Evolutionary conservation across 35 echinoderm and acorn worm species (phyloP).

Genomic region (Patiria miniata): DNA sequence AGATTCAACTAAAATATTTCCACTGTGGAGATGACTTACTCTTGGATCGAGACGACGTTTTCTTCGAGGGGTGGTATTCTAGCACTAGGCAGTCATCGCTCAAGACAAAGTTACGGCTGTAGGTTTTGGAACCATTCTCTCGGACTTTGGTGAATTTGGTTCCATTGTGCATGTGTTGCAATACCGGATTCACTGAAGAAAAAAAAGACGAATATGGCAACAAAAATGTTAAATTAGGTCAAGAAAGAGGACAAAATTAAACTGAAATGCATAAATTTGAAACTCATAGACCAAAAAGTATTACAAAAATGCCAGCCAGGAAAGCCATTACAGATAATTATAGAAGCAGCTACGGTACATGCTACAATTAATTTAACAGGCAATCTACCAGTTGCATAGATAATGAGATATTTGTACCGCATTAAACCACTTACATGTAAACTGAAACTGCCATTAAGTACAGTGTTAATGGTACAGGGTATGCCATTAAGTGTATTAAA

Average conservation of each 20-base stretch:
- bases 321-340: too few species aligned
- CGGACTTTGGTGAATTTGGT: conserved; percentile 57
- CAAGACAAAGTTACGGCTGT: conserved; percentile 36
- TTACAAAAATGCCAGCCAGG: too few species aligned
- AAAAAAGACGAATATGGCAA: not conserved
- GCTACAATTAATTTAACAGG: too few species aligned
- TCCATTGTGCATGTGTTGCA: conserved; percentile 43
- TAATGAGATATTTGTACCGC: too few species aligned
- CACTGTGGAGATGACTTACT: not conserved
- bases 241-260: not conserved
- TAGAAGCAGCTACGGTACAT: too few species aligned
- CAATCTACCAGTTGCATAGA: too few species aligned
- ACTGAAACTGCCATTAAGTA: too few species aligned
- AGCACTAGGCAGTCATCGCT: conserved; percentile 36
- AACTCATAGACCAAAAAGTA: too few species aligned
- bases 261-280: too few species aligned
- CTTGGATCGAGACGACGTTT: conserved; percentile 25
- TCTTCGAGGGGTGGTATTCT: conserved; percentile 53
- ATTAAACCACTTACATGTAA: too few species aligned
- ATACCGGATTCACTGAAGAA: conserved; percentile 35
- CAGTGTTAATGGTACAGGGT: too few species aligned
- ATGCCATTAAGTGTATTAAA: too few species aligned
- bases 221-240: not conserved
- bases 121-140: conserved; percentile 52
- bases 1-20: not conserved